Evolutionary conservation across 2,113 vertebrate species (phyloP), one percentile per base, ranked within the genome.

Genomic region (Indri indri): DNA sequence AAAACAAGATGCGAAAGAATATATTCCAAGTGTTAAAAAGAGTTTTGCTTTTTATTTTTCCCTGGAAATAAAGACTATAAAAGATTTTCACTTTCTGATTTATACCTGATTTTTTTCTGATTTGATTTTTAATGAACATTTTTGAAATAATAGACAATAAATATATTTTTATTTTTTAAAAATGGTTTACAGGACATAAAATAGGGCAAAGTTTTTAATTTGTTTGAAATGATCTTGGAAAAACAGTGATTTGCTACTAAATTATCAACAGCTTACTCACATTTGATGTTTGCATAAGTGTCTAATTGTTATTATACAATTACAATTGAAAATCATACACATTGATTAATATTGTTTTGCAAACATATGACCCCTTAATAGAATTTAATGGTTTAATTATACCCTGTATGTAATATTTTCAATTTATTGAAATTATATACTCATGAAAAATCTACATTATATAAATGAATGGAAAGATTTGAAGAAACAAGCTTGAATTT

Each of bases 261-360:
- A 71, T 30, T 32, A 63, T 40, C 22, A 93, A 91, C 12, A 91
- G 61, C 86, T 85, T 63, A 91, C 96, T 96, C 93, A 17, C 23
- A 74, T 73, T 66, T 45, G 3, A 32, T 81, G 14, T 87, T 87
- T 82, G 6, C 11, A 50, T 57, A 63, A 66, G 2, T 92, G 96
- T 82, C 50, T 81, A 52, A 76, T 54, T 91, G 1, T 61, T 91
- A 32, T 13, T 5, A 54, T 25, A 45, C 5, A n/a, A n/a, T n/a
- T n/a, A n/a, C 6, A 93, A 12, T 68, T 61, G 27, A 86, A 92
- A 82, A 18, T 20, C 73, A n/a, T 32, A 52, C 7, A 59, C 1
- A 54, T 68, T 77, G 2, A 3, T n/a, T 74, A 80, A 86, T 80
- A 40, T 57, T 57, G 1, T 91, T 50, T 85, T 76, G 8, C 8